Conservation (phyloP, 2,888 invertebrate genomes). For the Falcaria lacertinaria region DNA sequence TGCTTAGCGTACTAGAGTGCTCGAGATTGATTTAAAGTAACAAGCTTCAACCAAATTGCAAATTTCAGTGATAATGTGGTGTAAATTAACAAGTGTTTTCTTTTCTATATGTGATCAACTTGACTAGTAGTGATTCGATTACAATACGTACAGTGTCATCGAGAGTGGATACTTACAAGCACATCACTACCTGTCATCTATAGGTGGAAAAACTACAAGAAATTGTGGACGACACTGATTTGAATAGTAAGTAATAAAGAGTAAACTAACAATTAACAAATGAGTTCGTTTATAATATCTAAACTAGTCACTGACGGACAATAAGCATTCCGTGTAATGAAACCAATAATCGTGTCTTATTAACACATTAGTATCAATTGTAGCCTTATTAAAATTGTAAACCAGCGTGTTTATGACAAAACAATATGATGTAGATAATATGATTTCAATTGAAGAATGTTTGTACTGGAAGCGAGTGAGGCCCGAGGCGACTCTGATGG, state of each 20-base stretch:
- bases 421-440: too few species aligned
- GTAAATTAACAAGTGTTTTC: conserved; percentile 43
- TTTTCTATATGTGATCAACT: conserved; percentile 61
- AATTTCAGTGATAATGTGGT: conserved; percentile 65
- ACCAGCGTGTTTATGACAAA: too few species aligned
- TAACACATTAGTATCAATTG: background rate
- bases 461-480: conserved; percentile 54
- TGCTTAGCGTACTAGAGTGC: conserved; percentile 67
- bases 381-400: too few species aligned
- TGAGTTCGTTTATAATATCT: too few species aligned
- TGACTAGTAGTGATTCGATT: conserved; percentile 52
- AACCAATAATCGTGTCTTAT: background rate
- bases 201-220: conserved; percentile 58
- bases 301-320: too few species aligned
- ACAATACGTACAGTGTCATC: conserved; percentile 40
- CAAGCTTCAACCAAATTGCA: conserved; percentile 46
- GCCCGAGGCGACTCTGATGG: conserved; percentile 58
- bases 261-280: conserved; percentile 11
- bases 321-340: too few species aligned
- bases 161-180: conserved; percentile 52
- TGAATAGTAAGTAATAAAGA: conserved; percentile 69
- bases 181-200: conserved; percentile 66
- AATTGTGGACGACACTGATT: conserved; percentile 73
- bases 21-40: conserved; percentile 70
- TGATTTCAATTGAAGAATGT: conserved; percentile 41